These are phyloP conservation scores for Acrocephalus scirpaceus DNA, from an alignment of 2,797 vertebrate species.

Conservation along the genomic window DNA sequence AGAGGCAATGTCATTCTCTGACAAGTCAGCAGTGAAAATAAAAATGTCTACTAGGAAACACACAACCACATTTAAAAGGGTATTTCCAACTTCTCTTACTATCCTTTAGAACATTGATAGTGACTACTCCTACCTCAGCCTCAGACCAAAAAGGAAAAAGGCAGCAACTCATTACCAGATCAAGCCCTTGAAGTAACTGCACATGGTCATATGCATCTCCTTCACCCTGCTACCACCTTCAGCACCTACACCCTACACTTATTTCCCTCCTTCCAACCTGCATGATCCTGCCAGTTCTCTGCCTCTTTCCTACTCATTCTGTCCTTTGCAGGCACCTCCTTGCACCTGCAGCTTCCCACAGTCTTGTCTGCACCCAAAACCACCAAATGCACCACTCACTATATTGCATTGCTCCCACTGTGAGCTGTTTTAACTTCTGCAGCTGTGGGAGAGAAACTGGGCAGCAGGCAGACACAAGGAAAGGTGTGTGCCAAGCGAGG, in stretches of 20 bases:
- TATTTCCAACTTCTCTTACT: background rate
- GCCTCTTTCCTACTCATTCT: background rate
- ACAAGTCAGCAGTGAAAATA: background rate
- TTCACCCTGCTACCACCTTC: background rate
- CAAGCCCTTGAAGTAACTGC: background rate
- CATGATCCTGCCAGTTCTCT: background rate
- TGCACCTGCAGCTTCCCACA: background rate
- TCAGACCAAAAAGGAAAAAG: background rate
- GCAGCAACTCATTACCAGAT: background rate
- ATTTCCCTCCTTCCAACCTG: background rate
- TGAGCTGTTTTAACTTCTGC: background rate
- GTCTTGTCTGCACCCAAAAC: background rate
- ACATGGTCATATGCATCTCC: background rate
- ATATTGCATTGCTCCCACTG: rapidly evolving
- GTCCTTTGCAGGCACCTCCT: background rate
- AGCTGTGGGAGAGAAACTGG: background rate
- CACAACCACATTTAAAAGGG: background rate
- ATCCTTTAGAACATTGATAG: background rate
- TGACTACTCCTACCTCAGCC: background rate
- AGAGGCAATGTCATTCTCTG: background rate
- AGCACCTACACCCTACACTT: background rate
- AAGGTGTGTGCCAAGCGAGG: background rate
- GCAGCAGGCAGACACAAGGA: rapidly evolving
- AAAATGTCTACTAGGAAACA: background rate
- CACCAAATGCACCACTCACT: background rate